These are phyloP conservation scores for Mormyrus hasselquistii DNA, from an alignment of 2,797 vertebrate genomes.

Conservation along the genomic window DNA sequence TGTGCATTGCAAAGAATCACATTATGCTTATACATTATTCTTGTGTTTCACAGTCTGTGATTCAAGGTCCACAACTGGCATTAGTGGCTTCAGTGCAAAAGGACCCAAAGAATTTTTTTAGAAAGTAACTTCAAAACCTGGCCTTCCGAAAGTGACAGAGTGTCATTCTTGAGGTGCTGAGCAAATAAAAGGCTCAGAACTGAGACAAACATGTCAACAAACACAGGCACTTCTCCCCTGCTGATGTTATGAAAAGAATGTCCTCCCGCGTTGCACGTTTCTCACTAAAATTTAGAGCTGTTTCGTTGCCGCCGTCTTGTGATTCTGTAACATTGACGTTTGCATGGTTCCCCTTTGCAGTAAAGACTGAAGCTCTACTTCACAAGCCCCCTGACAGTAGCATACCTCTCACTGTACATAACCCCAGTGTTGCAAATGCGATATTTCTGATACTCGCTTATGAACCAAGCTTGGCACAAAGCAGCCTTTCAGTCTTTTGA, in stretches of 20 bases:
- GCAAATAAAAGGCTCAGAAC: not conserved
- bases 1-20: not conserved
- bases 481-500: conserved; percentile 31
- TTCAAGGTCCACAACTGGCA: conserved; percentile 42
- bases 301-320: not conserved
- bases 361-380: conserved; percentile 7
- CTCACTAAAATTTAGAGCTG: not conserved
- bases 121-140: conserved; percentile 29
- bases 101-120: conserved; percentile 39
- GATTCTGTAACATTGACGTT: not conserved
- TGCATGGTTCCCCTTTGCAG: not conserved
- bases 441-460: conserved; percentile 53
- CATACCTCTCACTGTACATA: conserved; percentile 37
- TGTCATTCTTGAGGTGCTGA: conserved; percentile 32
- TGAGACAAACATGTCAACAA: not conserved
- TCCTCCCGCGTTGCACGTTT: not conserved
- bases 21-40: conserved; percentile 29
- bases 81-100: conserved; percentile 60
- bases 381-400: conserved; percentile 32
- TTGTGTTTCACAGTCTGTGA: conserved; percentile 18
- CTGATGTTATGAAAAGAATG: not conserved
- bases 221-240: not conserved
- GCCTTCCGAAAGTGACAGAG: conserved; percentile 30
- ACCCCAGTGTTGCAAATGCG: conserved; percentile 20
- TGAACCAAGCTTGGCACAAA: conserved; percentile 31